phyloP scores from a whole-genome alignment of 2,797 vertebrate genomes.

The Pygocentrus nattereri region DNA sequence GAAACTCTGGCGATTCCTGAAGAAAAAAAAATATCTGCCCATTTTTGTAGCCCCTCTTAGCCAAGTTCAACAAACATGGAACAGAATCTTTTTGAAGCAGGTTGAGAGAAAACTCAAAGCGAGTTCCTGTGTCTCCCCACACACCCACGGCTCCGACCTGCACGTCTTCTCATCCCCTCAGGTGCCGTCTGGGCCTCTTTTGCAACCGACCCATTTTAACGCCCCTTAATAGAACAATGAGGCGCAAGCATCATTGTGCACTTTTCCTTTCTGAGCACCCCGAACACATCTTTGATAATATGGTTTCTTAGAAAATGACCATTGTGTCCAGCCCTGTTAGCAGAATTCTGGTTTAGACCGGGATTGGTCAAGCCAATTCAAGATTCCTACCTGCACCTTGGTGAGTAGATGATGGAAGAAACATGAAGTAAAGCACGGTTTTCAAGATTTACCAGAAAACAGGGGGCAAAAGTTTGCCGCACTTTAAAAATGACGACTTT shows the following conservation, averaged over 20 bases:
- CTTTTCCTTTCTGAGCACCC: neutral
- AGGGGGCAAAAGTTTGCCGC: too few relatives aligned
- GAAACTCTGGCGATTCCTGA: constrained; percentile 68
- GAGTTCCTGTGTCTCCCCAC: constrained; percentile 41
- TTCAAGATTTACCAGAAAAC: too few relatives aligned
- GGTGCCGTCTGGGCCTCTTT: constrained; percentile 25
- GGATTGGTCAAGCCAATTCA: neutral
- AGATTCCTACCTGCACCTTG: too few relatives aligned
- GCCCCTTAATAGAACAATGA: constrained; percentile 1
- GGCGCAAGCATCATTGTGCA: neutral
- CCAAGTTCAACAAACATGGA: constrained; percentile 78
- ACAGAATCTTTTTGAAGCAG: constrained; percentile 66
- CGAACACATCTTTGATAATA: neutral
- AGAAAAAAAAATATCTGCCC: constrained; percentile 12
- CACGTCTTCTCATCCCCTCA: constrained; percentile 45
- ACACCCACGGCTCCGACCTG: constrained; percentile 52
- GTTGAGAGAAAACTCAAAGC: constrained; percentile 63
- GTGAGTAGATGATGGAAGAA: too few relatives aligned
- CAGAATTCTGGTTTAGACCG: neutral
- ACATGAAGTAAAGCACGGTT: too few relatives aligned
- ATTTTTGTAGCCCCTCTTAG: constrained; percentile 48
- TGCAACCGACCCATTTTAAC: neutral
- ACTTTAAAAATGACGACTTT: too few relatives aligned
- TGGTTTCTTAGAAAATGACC: neutral
- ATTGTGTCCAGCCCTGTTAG: neutral